Evolutionary conservation across 2,888 invertebrate species (phyloP).

Genomic region (Drosophila falleni): DNA sequence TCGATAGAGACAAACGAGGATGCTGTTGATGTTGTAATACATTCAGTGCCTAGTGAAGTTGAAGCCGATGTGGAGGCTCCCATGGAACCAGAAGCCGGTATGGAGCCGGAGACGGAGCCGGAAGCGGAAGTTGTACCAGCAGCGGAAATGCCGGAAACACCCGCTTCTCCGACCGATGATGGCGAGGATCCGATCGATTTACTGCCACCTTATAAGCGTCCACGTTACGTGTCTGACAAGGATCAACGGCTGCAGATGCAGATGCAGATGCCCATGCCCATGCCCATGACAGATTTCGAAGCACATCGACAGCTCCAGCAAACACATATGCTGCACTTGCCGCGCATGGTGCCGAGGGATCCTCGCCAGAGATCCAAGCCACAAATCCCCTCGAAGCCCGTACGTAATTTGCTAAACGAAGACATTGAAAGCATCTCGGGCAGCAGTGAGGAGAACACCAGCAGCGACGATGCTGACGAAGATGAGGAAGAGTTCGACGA

Average conservation of each 20-base stretch:
- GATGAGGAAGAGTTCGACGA: constrained; percentile 2
- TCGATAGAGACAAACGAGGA: neutral
- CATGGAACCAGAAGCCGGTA: neutral
- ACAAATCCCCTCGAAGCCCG: neutral
- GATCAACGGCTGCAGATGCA: constrained; percentile 1
- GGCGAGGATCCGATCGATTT: constrained; percentile 28
- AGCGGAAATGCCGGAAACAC: constrained; percentile 56
- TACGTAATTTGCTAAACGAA: constrained; percentile 36
- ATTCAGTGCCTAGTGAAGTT: neutral
- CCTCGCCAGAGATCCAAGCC: constrained; percentile 41
- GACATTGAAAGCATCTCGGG: constrained; percentile 63
- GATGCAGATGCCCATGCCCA: neutral
- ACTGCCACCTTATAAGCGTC: constrained; percentile 26
- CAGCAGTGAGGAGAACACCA: constrained; percentile 36
- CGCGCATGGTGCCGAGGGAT: constrained; percentile 38
- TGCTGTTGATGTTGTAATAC: neutral
- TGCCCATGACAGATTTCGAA: neutral
- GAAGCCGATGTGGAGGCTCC: neutral
- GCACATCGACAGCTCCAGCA: constrained; percentile 3
- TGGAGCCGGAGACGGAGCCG: neutral
- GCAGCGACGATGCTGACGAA: constrained; percentile 23
- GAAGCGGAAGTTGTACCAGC: constrained; percentile 16
- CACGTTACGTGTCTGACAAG: constrained; percentile 4
- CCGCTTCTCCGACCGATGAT: constrained; percentile 61
- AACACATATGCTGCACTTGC: constrained; percentile 11